Base-by-base conservation (phyloP, 2,113 vertebrate species). In the Desmodus rotundus region DNA sequence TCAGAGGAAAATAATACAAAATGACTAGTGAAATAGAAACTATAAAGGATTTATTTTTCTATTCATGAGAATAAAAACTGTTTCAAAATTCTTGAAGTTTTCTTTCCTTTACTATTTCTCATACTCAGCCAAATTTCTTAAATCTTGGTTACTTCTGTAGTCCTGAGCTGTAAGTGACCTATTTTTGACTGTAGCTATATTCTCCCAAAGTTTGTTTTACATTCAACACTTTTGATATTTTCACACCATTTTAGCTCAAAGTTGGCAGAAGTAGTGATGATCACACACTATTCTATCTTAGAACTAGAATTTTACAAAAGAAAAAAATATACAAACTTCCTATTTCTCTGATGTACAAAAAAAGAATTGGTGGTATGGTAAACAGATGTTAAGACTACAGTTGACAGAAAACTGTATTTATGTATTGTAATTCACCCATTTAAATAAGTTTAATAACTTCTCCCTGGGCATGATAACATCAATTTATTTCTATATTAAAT, bases 201-300 rank as follows among this genome's bases (percentile, higher is more conserved):
- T 94, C 72, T 96, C 70, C 61, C 95, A 73, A 95, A 96, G 91
- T 97, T 97, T 97, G 96, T 97, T 97, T 97, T 97, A 82, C 83
- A 82, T 92, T 96, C 94, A 95, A 96, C 93, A 96, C 77, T 89
- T 97, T 73, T 85, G 95, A 90, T 97, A 97, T 97, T 97, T 97
- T 97, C 94, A 96, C 93, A 97, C 93, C 85, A 92, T 96, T 95
- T 97, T 92, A 87, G 13, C 67, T 97, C 91, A 28, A 92, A 97
- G 72, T 93, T 96, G 93, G 88, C 81, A 96, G 82, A 90, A 87
- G 24, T 68, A 91, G 78, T 87, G 54, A 93, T 82, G 81, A 33
- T 96, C 94, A 96, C 93, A 96, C 96, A 92, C 76, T 82, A 92
- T 95, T 97, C 67, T 95, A 91, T 96, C 87, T 96, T 84, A 94